A percentile compares a stretch with the other conserved stretches of the same genome.
These are phyloP conservation scores for Petrolisthes manimaculis DNA, from an alignment of 2,888 invertebrate species.

Conservation along the genomic window DNA sequence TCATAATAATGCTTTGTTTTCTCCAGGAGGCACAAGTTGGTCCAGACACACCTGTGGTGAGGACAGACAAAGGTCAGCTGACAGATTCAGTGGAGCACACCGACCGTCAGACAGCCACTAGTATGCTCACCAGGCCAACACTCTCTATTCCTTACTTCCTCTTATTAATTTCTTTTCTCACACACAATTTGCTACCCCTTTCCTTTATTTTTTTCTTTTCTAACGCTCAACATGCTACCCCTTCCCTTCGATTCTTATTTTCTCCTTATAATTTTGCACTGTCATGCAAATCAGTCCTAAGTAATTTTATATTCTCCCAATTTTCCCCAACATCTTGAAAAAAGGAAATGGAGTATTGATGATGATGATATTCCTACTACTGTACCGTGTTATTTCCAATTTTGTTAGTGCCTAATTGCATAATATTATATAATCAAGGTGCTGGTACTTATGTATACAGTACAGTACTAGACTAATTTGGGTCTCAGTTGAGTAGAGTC, in stretches of 20 bases:
- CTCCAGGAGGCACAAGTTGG: slow-evolving; percentile 65
- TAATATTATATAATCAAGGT: no score
- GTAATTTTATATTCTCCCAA: no score
- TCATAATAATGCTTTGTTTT: background rate
- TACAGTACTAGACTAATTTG: no score
- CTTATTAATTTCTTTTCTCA: background rate
- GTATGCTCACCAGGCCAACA: slow-evolving; percentile 37
- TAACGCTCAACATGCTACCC: background rate
- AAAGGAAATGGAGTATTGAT: no score
- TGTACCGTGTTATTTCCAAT: no score
- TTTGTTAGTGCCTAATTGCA: no score
- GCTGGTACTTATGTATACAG: no score
- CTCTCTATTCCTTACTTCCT: background rate
- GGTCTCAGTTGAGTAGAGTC: no score
- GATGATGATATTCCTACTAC: no score
- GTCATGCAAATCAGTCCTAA: no score
- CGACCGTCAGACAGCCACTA: slow-evolving; percentile 63
- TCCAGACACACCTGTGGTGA: slow-evolving; percentile 60
- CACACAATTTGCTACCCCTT: background rate
- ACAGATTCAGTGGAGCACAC: slow-evolving; percentile 61
- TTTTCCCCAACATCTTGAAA: no score
- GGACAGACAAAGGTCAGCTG: slow-evolving; percentile 63
- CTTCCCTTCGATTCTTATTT: background rate
- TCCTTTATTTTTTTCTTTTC: background rate
- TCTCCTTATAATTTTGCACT: background rate